phyloP scores from a whole-genome alignment of 2,888 invertebrate species.

The Crocallis elinguaria region DNA sequence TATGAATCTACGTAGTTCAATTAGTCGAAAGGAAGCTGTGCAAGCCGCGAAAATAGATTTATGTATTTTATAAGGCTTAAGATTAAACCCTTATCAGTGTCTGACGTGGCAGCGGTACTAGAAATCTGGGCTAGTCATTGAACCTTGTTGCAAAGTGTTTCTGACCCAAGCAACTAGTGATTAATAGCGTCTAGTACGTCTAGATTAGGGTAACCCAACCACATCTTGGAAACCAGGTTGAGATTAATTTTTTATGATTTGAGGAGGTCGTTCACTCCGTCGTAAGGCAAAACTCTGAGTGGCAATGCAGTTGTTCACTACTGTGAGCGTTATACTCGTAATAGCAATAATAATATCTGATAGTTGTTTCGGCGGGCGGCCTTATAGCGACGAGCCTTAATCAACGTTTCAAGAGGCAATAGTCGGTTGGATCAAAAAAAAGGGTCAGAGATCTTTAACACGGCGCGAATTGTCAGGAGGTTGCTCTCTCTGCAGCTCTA shows the following conservation, averaged over 20 bases:
- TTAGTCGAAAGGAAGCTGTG: not conserved
- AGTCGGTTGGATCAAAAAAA: no score
- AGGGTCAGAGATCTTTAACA: no score
- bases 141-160: conserved; percentile 6
- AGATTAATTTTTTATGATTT: not conserved
- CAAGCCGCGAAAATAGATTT: not conserved
- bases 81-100: conserved; percentile 1
- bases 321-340: no score
- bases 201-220: conserved; percentile 2
- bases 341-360: no score
- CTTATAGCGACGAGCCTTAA: no score
- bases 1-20: not conserved
- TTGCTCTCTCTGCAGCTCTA: no score
- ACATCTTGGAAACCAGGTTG: not conserved
- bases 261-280: no score
- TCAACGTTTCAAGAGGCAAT: no score
- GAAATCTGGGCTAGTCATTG: conserved; percentile 12
- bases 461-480: no score
- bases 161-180: conserved; percentile 8
- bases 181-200: conserved; percentile 8
- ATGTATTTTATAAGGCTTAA: not conserved
- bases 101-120: conserved; percentile 1
- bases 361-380: no score
- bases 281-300: no score
- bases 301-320: no score